Base-by-base conservation (phyloP, 2,888 invertebrate species). In the Tuberolachnus salignus region DNA sequence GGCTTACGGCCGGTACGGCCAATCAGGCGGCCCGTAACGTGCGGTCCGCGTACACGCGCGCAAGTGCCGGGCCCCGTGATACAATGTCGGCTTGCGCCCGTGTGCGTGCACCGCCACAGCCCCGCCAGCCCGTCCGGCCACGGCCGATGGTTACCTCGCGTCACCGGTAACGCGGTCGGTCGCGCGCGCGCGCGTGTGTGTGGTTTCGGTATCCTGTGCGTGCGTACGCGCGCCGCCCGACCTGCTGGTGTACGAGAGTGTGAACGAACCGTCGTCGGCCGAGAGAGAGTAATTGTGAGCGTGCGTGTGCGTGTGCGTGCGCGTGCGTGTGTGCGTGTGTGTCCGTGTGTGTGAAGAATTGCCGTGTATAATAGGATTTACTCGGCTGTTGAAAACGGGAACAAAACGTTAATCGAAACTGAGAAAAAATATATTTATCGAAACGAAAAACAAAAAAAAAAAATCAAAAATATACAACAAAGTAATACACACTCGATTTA, bases 11-110 rank as follows among this genome's bases (percentile, higher is more conserved):
- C 21, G 14, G 26, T 19, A 0, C 26, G 34, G 19, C 75, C 75
- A 78, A 78, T 67, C 49, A 55, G 1, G 26, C 10, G 13, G 0
- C 16, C 11, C 57, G 75, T 78, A 67, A 78, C 59, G 57, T 1
- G n/a, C 42, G 44, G 6, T 26, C n/a, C 64, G 13, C 16, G 71
- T 21, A 44, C 8, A 42, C 70, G 14, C 16, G n/a, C 51, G 72
- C 49, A 49, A 72, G 19, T 53, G 66, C n/a, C n/a, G n/a, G 19
- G 53, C 26, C 55, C 63, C 75, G 46, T 66, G 75, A 75, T 75
- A 75, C 75, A 75, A 66, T 75, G 75, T 78, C 49, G 66, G 67
- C 16, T 49, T 13, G 73, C 16, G 23, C 26, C 19, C 51, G 53
- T 23, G 42, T 14, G 49, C 46, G 49, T 13, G 26, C 13, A 21